Percentiles rank a stretch among this genome's conserved stretches.
Evolutionary conservation across 2,113 vertebrate species (phyloP).

Genomic region (Cyprinodon tularosa): DNA sequence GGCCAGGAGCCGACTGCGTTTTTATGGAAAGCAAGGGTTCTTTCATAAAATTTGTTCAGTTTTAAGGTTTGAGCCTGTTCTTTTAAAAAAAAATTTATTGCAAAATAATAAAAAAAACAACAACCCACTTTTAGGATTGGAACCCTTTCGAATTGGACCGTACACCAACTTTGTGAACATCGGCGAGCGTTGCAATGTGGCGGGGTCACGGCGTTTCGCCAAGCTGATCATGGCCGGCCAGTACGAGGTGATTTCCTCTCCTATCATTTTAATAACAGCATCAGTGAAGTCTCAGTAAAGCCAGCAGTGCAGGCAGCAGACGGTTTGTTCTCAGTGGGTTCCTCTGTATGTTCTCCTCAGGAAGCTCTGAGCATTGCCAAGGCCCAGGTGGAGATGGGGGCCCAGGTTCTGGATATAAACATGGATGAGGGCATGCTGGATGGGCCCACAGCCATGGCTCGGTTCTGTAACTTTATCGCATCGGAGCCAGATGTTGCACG

Average conservation of each 20-base stretch:
- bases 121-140: conserved; percentile 82
- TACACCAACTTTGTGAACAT: conserved; percentile 99
- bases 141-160: conserved; percentile 91
- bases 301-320: background rate
- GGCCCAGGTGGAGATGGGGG: conserved; percentile 95
- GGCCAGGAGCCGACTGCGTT: too few species aligned
- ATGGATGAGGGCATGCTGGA: conserved; percentile 99
- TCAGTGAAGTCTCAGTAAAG: background rate
- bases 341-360: conserved; percentile 66
- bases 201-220: conserved; percentile 93
- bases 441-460: conserved; percentile 88
- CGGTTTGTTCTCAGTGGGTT: background rate
- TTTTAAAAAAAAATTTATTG: background rate
- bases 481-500: conserved; percentile 94
- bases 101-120: background rate
- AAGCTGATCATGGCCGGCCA: conserved; percentile 92
- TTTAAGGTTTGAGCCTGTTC: too few species aligned
- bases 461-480: conserved; percentile 91
- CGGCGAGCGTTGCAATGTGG: conserved; percentile 96
- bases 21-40: too few species aligned
- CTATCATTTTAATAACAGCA: background rate
- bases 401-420: conserved; percentile 95
- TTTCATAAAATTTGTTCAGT: too few species aligned
- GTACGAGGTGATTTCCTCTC: conserved; percentile 84
- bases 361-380: conserved; percentile 92